phyloP scores from a whole-genome alignment of 2,113 vertebrate genomes.

The Gopherus evgoodei region DNA sequence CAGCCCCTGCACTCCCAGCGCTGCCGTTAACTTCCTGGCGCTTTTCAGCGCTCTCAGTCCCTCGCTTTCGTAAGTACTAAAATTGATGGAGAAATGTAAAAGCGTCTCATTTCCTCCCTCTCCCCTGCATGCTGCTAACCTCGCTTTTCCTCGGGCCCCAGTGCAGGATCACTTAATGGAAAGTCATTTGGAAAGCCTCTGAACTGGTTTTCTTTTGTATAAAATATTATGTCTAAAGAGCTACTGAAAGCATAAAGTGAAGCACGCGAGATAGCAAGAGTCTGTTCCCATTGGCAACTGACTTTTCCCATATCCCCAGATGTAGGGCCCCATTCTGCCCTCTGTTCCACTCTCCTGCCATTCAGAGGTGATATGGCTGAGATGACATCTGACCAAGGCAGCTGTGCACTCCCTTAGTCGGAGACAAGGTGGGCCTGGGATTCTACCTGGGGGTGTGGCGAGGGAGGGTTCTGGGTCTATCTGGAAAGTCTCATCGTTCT shows the following conservation, averaged over 20 bases:
- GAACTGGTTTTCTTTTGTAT: neutral
- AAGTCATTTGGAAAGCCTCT: slow-evolving; percentile 14
- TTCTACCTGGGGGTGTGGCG: neutral
- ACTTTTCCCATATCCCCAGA: neutral
- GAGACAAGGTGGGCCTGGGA: neutral
- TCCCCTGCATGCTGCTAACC: neutral
- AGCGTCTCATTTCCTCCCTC: neutral
- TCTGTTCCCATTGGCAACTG: neutral
- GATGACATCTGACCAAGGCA: neutral
- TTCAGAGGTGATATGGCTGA: neutral
- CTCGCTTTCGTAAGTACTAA: neutral
- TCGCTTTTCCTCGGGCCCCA: slow-evolving; percentile 1
- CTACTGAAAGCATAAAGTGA: neutral
- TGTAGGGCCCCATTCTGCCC: accelerated
- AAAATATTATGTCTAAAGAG: neutral
- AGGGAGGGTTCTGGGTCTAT: accelerated
- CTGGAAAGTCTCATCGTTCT: neutral
- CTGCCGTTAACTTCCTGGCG: neutral
- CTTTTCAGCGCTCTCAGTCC: accelerated
- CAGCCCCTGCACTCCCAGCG: neutral
- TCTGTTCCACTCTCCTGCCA: neutral
- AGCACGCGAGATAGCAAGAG: neutral
- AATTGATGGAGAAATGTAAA: neutral
- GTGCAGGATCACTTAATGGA: neutral
- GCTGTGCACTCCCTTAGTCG: neutral